These are phyloP conservation scores for Aethina tumida DNA, from an alignment of 1,140 invertebrate genomes.

Conservation along the genomic window DNA sequence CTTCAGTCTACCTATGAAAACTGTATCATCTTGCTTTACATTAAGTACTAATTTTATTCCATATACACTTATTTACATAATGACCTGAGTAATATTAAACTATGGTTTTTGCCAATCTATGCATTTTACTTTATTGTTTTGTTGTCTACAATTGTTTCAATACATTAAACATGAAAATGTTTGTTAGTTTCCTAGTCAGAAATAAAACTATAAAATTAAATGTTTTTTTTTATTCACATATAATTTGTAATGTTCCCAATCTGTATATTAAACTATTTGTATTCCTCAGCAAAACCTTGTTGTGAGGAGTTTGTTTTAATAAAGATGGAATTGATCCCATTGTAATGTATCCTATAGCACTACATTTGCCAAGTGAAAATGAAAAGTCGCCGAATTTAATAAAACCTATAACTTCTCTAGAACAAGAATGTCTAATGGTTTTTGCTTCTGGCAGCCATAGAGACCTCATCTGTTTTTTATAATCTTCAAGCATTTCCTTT, in stretches of 20 bases:
- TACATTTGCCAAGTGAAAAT: slow-evolving; percentile 50
- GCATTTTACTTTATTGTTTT: too few relatives aligned
- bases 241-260: slow-evolving; percentile 23
- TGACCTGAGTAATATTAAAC: too few relatives aligned
- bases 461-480: slow-evolving; percentile 50
- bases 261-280: slow-evolving; percentile 27
- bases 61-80: too few relatives aligned
- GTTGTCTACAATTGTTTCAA: too few relatives aligned
- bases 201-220: too few relatives aligned
- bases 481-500: slow-evolving; percentile 37
- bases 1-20: too few relatives aligned
- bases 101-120: too few relatives aligned
- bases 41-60: too few relatives aligned
- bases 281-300: slow-evolving; percentile 30
- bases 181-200: too few relatives aligned
- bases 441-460: slow-evolving; percentile 54
- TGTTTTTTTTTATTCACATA: slow-evolving; percentile 24
- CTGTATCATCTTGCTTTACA: too few relatives aligned
- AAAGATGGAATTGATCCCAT: slow-evolving; percentile 39
- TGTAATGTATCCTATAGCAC: slow-evolving; percentile 59
- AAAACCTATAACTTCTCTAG: slow-evolving; percentile 63
- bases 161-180: too few relatives aligned
- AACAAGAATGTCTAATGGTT: slow-evolving; percentile 49
- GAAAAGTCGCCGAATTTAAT: slow-evolving; percentile 58
- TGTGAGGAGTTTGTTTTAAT: slow-evolving; percentile 9